Evolutionary conservation across 2,113 vertebrate genomes (phyloP).

Genomic region (Nycticebus coucang): DNA sequence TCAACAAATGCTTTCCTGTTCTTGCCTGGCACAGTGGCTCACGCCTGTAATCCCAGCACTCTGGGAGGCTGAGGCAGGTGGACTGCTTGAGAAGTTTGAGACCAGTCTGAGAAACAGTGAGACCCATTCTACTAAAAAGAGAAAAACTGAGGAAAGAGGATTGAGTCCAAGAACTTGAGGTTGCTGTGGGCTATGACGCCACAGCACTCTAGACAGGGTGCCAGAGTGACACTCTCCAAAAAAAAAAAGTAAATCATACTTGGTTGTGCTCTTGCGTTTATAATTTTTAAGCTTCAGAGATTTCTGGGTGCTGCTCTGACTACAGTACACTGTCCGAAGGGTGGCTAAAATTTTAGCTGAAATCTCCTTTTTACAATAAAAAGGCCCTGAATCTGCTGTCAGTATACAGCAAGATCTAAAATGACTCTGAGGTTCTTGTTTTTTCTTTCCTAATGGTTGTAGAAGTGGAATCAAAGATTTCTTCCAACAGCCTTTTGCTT

Average conservation of each 20-base stretch:
- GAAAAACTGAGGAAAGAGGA: too few species aligned
- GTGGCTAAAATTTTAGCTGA: not conserved
- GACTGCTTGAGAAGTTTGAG: too few species aligned
- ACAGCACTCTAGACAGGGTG: too few species aligned
- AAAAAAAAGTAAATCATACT: not conserved
- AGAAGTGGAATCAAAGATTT: not conserved
- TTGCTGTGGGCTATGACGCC: too few species aligned
- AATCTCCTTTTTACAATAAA: not conserved
- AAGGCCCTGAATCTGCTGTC: not conserved
- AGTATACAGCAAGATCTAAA: not conserved
- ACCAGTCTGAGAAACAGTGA: too few species aligned
- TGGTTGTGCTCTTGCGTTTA: not conserved
- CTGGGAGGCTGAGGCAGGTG: too few species aligned
- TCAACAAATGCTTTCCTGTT: not conserved
- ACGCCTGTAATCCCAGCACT: too few species aligned
- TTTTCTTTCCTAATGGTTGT: not conserved
- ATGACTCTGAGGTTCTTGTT: not conserved
- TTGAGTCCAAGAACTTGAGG: too few species aligned
- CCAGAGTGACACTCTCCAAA: too few species aligned
- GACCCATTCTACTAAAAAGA: too few species aligned
- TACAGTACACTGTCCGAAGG: rapidly evolving
- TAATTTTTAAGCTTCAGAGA: not conserved
- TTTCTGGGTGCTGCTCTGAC: not conserved
- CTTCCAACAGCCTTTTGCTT: not conserved
- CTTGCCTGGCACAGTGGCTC: not conserved